Evolutionary conservation across 2,888 invertebrate species (phyloP).

Genomic region (Athetis lepigone): DNA sequence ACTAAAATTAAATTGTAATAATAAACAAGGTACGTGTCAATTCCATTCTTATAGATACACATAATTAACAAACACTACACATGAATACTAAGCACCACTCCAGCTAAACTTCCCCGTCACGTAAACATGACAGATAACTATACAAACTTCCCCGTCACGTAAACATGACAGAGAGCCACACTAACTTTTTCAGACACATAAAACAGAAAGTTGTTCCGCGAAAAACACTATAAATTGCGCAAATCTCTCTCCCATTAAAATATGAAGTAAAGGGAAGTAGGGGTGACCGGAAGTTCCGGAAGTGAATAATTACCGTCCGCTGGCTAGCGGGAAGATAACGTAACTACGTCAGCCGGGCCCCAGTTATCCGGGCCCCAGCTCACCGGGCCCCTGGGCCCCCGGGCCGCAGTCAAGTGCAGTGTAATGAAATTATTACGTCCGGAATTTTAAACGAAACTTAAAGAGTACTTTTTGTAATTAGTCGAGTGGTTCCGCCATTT

Average conservation of each 20-base stretch:
- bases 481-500: slow-evolving; percentile 23
- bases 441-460: slow-evolving; percentile 48
- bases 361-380: no score
- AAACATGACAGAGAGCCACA: slow-evolving; percentile 11
- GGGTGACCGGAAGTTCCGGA: slow-evolving; percentile 52
- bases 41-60: no score
- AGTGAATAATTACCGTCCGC: slow-evolving; percentile 55
- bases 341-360: slow-evolving; percentile 42
- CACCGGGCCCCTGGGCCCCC: background rate
- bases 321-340: slow-evolving; percentile 47
- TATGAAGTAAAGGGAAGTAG: slow-evolving; percentile 48
- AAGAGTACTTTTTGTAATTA: slow-evolving; percentile 47
- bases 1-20: no score
- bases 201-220: slow-evolving; percentile 43
- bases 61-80: no score
- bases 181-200: slow-evolving; percentile 36
- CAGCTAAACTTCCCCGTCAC: background rate
- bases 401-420: slow-evolving; percentile 37
- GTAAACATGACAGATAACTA: slow-evolving; percentile 11
- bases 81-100: background rate
- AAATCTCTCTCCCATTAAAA: slow-evolving; percentile 54
- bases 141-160: slow-evolving; percentile 8
- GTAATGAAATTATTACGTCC: slow-evolving; percentile 50
- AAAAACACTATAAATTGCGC: slow-evolving; percentile 51
- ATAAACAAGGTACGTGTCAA: no score